These are phyloP conservation scores for Eufriesea mexicana DNA, from an alignment of 1,140 invertebrate genomes.

Conservation along the genomic window DNA sequence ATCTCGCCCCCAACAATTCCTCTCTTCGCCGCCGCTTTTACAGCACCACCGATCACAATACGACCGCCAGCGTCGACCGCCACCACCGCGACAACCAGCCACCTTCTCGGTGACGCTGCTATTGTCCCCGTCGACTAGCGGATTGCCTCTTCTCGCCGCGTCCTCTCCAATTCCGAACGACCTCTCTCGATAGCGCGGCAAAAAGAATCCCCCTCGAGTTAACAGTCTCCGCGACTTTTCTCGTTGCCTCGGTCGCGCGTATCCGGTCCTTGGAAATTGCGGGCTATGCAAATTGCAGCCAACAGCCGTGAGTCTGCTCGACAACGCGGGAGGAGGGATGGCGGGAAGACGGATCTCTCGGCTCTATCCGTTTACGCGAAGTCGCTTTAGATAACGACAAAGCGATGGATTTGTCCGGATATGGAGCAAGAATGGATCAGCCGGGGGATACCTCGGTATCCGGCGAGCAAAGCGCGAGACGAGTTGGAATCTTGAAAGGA, in stretches of 20 bases:
- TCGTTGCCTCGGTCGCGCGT: too few species aligned
- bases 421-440: conserved; percentile 21
- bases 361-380: conserved; percentile 31
- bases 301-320: background rate
- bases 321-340: background rate
- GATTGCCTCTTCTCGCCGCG: background rate
- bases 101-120: conserved; percentile 39
- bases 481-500: too few species aligned
- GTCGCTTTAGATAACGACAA: conserved; percentile 29
- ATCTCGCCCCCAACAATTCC: conserved; percentile 31
- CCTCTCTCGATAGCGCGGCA: background rate
- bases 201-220: too few species aligned
- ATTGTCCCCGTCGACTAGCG: conserved; percentile 50
- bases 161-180: background rate
- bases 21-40: conserved; percentile 25
- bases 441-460: background rate
- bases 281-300: background rate
- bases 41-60: conserved; percentile 47
- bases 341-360: conserved; percentile 19
- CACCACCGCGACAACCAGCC: too few species aligned
- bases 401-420: conserved; percentile 32
- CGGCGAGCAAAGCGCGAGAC: background rate
- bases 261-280: background rate
- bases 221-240: too few species aligned
- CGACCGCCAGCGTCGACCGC: conserved; percentile 29